These are phyloP conservation scores for Macaria notata DNA, from an alignment of 2,888 invertebrate genomes.

Conservation along the genomic window DNA sequence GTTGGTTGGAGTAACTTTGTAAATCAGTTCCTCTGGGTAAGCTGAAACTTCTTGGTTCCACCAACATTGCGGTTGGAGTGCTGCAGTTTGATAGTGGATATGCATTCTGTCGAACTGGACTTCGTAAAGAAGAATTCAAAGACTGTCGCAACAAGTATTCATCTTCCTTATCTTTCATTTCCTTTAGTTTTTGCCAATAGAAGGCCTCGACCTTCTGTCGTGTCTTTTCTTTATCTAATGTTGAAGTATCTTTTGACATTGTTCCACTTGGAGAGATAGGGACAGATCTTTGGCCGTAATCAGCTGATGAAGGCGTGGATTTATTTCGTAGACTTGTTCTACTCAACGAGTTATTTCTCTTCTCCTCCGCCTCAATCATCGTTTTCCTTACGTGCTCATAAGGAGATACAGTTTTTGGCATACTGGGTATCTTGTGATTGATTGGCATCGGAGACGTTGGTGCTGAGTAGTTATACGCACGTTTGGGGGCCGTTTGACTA, in stretches of 20 bases:
- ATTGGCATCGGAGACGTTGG: conserved; percentile 69
- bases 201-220: conserved; percentile 84
- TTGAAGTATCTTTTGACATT: conserved; percentile 30
- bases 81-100: conserved; percentile 49
- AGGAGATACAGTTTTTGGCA: conserved; percentile 71
- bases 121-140: conserved; percentile 36
- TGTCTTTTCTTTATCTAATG: conserved; percentile 75
- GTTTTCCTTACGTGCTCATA: conserved; percentile 67
- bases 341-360: conserved; percentile 56
- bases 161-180: conserved; percentile 84
- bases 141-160: conserved; percentile 67
- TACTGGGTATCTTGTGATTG: conserved; percentile 64
- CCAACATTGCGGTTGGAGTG: conserved; percentile 44
- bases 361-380: conserved; percentile 69
- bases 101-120: conserved; percentile 35
- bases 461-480: conserved; percentile 73
- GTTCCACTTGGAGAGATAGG: conserved; percentile 30
- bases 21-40: conserved; percentile 58
- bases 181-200: conserved; percentile 86
- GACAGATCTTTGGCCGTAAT: conserved; percentile 36
- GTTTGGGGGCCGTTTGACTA: conserved; percentile 37
- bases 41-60: conserved; percentile 57
- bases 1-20: conserved; percentile 46
- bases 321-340: conserved; percentile 48
- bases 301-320: conserved; percentile 47